Percentiles rank a stretch among this genome's conserved stretches.
These are phyloP conservation scores for Coleophora deauratella DNA, from an alignment of 2,888 invertebrate genomes.

Conservation along the genomic window DNA sequence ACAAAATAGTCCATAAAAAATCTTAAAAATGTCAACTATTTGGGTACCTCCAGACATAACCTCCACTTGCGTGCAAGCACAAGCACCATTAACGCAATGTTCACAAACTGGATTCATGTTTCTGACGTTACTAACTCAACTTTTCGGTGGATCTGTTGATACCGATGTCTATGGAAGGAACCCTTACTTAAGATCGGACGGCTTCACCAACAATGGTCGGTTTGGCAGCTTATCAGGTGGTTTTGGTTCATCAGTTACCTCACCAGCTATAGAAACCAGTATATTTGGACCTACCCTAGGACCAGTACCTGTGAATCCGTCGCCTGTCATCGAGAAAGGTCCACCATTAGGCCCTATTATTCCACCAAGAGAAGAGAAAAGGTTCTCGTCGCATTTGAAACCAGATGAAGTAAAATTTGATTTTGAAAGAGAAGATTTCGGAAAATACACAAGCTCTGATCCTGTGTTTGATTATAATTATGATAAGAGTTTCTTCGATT, in stretches of 20 bases:
- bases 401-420: slow-evolving; percentile 25
- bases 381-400: slow-evolving; percentile 30
- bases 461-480: slow-evolving; percentile 23
- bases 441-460: too few relatives aligned
- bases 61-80: slow-evolving; percentile 65
- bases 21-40: slow-evolving; percentile 16
- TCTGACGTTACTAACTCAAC: slow-evolving; percentile 67
- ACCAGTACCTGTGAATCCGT: slow-evolving; percentile 20
- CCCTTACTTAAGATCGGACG: slow-evolving; percentile 18
- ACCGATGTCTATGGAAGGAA: slow-evolving; percentile 20
- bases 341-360: slow-evolving; percentile 24
- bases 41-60: slow-evolving; percentile 76
- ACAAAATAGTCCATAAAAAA: neutral
- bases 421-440: slow-evolving; percentile 11
- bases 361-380: slow-evolving; percentile 27
- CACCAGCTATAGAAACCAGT: slow-evolving; percentile 10
- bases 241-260: slow-evolving; percentile 4
- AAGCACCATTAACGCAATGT: slow-evolving; percentile 72
- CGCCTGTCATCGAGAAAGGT: slow-evolving; percentile 14
- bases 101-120: slow-evolving; percentile 74
- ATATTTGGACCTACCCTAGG: slow-evolving; percentile 10
- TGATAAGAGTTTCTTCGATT: slow-evolving; percentile 29
- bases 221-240: slow-evolving; percentile 12
- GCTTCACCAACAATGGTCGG: neutral
- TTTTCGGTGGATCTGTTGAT: slow-evolving; percentile 73